Conservation (phyloP, 2,113 vertebrate species). For the Tachysurus vachellii region DNA sequence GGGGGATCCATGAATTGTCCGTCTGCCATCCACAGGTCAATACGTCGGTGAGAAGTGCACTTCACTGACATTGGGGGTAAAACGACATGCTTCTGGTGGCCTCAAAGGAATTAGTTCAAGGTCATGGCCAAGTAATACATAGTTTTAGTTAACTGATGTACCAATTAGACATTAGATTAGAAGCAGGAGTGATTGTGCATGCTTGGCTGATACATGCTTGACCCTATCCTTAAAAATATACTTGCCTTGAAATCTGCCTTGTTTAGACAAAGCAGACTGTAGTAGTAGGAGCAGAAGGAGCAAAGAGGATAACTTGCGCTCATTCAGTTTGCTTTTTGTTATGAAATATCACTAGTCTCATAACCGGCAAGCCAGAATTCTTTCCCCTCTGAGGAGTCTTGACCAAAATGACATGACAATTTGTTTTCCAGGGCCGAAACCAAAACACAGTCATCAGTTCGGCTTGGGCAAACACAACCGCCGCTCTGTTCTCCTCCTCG, state of each 20-base stretch:
- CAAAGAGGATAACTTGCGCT: not conserved
- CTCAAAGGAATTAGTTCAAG: constrained; percentile 30
- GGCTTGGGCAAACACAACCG: constrained; percentile 35
- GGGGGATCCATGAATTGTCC: constrained; percentile 18
- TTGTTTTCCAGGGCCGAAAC: constrained; percentile 39
- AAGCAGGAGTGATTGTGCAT: not conserved
- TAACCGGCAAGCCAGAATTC: constrained; percentile 19
- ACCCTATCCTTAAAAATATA: not conserved
- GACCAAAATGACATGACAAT: constrained; percentile 44
- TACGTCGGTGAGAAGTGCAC: not conserved
- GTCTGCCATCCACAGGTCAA: constrained; percentile 16
- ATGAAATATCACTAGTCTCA: constrained; percentile 25
- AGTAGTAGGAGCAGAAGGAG: not conserved
- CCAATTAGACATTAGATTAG: not conserved
- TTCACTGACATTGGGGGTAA: constrained; percentile 1
- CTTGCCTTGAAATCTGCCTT: not conserved
- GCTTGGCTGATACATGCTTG: not conserved
- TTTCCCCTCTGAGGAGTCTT: constrained; percentile 36
- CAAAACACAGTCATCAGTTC: constrained; percentile 39
- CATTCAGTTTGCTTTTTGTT: constrained; percentile 2
- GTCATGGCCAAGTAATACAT: constrained; percentile 10
- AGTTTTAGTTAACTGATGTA: not conserved
- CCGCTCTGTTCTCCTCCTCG: constrained; percentile 29
- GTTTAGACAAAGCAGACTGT: constrained; percentile 9
- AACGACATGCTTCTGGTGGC: constrained; percentile 24